phyloP scores from a whole-genome alignment of 2,113 vertebrate genomes.

The Pseudorasbora parva region DNA sequence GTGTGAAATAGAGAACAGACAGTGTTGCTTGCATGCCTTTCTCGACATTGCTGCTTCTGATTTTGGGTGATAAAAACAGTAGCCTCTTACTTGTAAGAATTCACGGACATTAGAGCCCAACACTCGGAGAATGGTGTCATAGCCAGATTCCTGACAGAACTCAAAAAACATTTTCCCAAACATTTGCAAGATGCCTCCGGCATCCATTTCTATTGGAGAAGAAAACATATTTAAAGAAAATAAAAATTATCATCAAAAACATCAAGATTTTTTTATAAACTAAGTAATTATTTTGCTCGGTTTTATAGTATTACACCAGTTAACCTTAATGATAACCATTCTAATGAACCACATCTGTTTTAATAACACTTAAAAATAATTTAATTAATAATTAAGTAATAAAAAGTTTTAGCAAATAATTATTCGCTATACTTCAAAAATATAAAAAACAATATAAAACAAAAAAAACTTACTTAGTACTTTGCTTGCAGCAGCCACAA shows the following conservation, averaged over 20 bases:
- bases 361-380: background rate
- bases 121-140: constrained; percentile 95
- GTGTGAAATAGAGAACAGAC: background rate
- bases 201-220: constrained; percentile 87
- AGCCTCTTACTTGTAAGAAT: constrained; percentile 90
- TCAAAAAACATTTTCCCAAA: constrained; percentile 99
- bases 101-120: constrained; percentile 97
- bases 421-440: background rate
- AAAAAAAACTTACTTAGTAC: constrained; percentile 89
- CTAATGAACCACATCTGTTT: background rate
- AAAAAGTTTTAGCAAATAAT: background rate
- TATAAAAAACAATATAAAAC: background rate
- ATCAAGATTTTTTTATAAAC: background rate
- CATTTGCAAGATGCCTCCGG: constrained; percentile 96
- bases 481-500: constrained; percentile 96
- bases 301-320: background rate
- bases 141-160: constrained; percentile 98
- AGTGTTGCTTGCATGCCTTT: background rate
- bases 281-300: too few species aligned
- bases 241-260: background rate
- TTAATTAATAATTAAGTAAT: background rate
- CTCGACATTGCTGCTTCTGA: background rate
- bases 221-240: background rate
- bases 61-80: background rate
- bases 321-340: background rate